phyloP scores from a whole-genome alignment of 2,888 invertebrate species.

The Diaperis boleti region DNA sequence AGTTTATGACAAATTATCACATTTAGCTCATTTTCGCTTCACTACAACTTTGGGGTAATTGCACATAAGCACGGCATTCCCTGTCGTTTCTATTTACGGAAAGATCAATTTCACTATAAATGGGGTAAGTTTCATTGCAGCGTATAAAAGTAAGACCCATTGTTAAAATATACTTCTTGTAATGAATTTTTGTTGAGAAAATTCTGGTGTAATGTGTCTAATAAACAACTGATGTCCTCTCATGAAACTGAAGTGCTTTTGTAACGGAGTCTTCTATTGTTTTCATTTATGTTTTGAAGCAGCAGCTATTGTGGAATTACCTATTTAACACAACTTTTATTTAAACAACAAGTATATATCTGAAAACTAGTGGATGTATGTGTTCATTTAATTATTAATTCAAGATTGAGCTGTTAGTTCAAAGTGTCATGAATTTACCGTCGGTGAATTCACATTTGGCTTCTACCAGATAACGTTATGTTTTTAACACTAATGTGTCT shows the following conservation, averaged over 20 bases:
- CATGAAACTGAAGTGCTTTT: not conserved
- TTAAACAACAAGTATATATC: no score
- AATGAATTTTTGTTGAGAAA: not conserved
- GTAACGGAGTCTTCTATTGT: not conserved
- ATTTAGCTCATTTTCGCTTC: not conserved
- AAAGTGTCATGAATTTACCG: no score
- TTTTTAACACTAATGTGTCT: not conserved
- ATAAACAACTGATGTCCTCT: not conserved
- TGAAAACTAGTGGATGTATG: no score
- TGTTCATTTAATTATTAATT: conserved; percentile 16
- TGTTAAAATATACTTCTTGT: not conserved
- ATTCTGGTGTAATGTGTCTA: not conserved
- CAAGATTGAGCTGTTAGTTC: conserved; percentile 8
- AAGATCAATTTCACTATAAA: not conserved
- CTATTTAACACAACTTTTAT: no score
- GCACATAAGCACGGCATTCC: not conserved
- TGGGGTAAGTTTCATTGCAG: not conserved
- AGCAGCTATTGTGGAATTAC: not conserved
- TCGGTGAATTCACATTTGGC: not conserved
- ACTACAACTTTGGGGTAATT: conserved; percentile 4
- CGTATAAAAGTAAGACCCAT: not conserved
- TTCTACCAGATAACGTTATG: not conserved
- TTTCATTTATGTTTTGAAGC: not conserved
- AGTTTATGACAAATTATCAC: conserved; percentile 9
- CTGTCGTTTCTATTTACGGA: not conserved